Conservation (phyloP, 2,113 vertebrate genomes). For the Eolophus roseicapilla region DNA sequence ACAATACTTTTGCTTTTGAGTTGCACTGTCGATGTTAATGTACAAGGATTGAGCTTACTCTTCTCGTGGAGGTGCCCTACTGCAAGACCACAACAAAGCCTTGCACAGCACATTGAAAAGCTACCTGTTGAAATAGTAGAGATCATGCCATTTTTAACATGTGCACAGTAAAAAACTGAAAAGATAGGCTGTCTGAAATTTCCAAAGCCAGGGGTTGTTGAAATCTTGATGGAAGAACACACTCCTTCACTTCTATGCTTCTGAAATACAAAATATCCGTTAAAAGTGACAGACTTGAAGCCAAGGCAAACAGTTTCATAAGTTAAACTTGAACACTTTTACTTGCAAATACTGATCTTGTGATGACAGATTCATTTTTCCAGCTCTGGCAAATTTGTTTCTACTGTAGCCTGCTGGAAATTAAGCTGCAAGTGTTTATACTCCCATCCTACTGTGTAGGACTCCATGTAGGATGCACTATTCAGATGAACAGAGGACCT, state of each 20-base stretch:
- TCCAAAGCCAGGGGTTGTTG: slow-evolving; percentile 4
- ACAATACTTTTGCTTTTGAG: background rate
- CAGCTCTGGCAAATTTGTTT: slow-evolving; percentile 20
- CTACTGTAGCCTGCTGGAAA: slow-evolving; percentile 28
- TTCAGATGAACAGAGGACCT: background rate
- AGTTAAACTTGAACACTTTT: slow-evolving; percentile 23
- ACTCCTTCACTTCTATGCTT: background rate
- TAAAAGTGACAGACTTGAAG: slow-evolving; percentile 33
- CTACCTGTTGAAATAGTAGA: slow-evolving; percentile 31
- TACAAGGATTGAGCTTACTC: background rate
- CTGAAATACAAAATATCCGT: slow-evolving; percentile 23
- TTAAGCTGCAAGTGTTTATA: slow-evolving; percentile 42
- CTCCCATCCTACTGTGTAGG: background rate
- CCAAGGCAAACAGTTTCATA: slow-evolving; percentile 38
- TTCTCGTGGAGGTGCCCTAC: background rate
- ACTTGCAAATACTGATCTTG: slow-evolving; percentile 20
- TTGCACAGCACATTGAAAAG: background rate
- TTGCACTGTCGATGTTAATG: background rate
- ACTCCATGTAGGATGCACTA: background rate
- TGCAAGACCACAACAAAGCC: background rate
- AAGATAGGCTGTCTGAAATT: slow-evolving; percentile 9
- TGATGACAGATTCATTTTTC: slow-evolving; percentile 58
- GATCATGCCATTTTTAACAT: background rate
- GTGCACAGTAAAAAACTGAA: background rate
- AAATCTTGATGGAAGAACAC: slow-evolving; percentile 31